Percentiles rank a stretch among this genome's conserved stretches.
These are phyloP conservation scores for Adoxophyes honmai DNA, from an alignment of 1,140 invertebrate species.

Conservation along the genomic window DNA sequence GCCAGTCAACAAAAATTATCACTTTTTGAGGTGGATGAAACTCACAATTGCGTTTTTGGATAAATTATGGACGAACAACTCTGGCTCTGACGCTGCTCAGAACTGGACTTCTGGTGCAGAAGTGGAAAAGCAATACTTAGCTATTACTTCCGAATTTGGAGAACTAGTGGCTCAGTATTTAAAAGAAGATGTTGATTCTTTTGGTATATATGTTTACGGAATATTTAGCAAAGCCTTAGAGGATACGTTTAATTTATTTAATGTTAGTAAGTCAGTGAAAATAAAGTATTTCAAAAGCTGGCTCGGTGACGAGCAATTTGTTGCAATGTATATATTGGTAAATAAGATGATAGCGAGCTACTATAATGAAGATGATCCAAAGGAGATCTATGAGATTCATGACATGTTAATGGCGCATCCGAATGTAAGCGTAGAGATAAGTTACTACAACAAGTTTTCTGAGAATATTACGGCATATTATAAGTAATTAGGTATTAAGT, in stretches of 20 bases:
- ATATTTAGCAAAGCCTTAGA: neutral
- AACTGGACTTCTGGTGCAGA: neutral
- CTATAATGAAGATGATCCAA: neutral
- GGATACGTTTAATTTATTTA: neutral
- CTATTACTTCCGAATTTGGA: neutral
- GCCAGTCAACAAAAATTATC: neutral
- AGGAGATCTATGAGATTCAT: neutral
- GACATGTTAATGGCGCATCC: neutral
- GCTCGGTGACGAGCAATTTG: no score
- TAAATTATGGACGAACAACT: neutral
- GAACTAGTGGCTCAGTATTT: no score
- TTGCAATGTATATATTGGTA: no score
- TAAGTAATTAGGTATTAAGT: no score
- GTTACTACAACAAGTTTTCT: neutral
- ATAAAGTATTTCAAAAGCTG: no score
- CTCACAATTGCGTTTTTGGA: neutral
- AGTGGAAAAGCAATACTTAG: neutral
- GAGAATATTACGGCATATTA: neutral
- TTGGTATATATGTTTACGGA: neutral
- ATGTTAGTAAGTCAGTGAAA: neutral
- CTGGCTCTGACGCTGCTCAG: neutral
- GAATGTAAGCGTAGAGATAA: neutral
- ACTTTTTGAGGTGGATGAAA: neutral
- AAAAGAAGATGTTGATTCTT: no score
- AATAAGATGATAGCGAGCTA: neutral